A percentile compares a stretch with the other conserved stretches of the same genome.
Evolutionary conservation across 2,797 vertebrate species (phyloP).

Genomic region (Hozukius guyotensis): DNA sequence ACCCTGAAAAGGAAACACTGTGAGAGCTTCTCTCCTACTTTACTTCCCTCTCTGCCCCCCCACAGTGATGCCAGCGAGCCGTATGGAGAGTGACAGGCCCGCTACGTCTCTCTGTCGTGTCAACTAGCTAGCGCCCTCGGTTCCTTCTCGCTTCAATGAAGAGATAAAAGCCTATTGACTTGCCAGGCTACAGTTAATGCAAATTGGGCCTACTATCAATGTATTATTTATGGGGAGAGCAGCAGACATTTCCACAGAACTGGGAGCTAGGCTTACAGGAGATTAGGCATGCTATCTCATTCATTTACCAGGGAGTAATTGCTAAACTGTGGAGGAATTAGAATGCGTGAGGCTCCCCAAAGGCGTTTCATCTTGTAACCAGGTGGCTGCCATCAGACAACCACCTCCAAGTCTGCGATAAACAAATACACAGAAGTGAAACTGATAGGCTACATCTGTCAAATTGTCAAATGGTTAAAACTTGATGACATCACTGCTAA

Average conservation of each 20-base stretch:
- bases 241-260: slow-evolving; percentile 83
- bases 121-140: slow-evolving; percentile 71
- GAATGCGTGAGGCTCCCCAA: slow-evolving; percentile 73
- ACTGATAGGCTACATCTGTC: slow-evolving; percentile 59
- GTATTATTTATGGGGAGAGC: slow-evolving; percentile 84
- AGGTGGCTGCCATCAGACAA: slow-evolving; percentile 71
- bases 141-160: slow-evolving; percentile 78
- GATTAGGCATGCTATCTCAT: slow-evolving; percentile 86
- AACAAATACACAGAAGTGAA: slow-evolving; percentile 61
- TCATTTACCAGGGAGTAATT: slow-evolving; percentile 86
- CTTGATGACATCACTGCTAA: slow-evolving; percentile 6
- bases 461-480: slow-evolving; percentile 39
- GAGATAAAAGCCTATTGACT: slow-evolving; percentile 87
- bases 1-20: slow-evolving; percentile 40
- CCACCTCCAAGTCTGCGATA: slow-evolving; percentile 56
- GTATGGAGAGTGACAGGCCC: slow-evolving; percentile 76
- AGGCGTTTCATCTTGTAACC: slow-evolving; percentile 74
- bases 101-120: slow-evolving; percentile 69
- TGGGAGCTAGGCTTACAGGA: slow-evolving; percentile 85
- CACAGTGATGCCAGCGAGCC: slow-evolving; percentile 53
- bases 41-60: slow-evolving; percentile 45
- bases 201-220: slow-evolving; percentile 84
- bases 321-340: slow-evolving; percentile 85
- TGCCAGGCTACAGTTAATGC: slow-evolving; percentile 83
- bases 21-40: slow-evolving; percentile 33